Base-by-base conservation (phyloP, 2,888 invertebrate species). In the Tetranychus piercei region DNA sequence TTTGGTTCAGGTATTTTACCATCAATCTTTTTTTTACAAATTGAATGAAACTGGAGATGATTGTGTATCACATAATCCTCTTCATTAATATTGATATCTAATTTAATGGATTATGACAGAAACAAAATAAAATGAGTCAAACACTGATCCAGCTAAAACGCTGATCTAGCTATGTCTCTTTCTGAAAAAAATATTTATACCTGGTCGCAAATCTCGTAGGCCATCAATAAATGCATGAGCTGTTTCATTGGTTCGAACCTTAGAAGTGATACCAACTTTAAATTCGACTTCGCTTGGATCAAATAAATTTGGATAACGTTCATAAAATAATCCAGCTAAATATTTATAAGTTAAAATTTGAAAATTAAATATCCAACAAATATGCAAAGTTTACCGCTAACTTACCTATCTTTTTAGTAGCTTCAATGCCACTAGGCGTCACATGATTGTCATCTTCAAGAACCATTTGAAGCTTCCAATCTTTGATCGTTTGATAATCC, bases 221-320 rank as follows among this genome's bases (percentile, higher is more conserved):
- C 81, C 81, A 75, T 80, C 79, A 76, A 80, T 79, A 77, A 82
- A 81, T 15, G 80, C 79, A n/a, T 77, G 75, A 44, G 80, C 80
- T 76, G 82, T 82, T 73, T 80, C 79, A 73, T 78, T 78, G n/a
- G 81, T 81, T 75, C 82, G 77, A 66, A 80, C 78, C 76, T 80
- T 80, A 71, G 80, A 80, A 2, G 81, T 81, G 6, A 80, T 79
- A 67, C 80, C 78, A 76, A 81, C 80, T 44, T 78, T 75, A 66
- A 81, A 79, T 71, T 78, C 44, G 34, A 69, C 34, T 66, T 72
- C 67, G 78, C 44, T 34, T 78, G 76, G 70, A 77, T 77, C 75
- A 73, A 81, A 79, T n/a, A 81, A 73, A 15, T 78, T 74, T 23
- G 78, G 78, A 73, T 80, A 79, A 22, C 79, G 77, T 34, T 75